Evolutionary conservation across 1,140 invertebrate species (phyloP).

Genomic region (Penaeus indicus): DNA sequence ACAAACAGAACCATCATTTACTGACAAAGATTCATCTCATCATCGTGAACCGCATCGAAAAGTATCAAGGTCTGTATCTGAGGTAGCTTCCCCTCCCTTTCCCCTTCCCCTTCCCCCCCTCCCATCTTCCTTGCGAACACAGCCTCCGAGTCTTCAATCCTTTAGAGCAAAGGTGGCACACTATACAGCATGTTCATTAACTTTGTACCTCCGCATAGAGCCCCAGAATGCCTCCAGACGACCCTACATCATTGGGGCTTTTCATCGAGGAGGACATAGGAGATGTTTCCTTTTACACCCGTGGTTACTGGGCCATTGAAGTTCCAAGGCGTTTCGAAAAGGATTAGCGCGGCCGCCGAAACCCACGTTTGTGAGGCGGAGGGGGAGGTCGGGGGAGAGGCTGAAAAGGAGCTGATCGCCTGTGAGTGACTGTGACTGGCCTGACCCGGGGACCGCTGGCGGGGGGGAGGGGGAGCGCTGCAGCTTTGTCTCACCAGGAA

Average conservation of each 20-base stretch:
- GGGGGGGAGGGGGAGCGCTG: not conserved
- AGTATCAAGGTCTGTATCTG: no score
- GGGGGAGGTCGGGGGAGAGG: not conserved
- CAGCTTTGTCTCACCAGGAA: conserved; percentile 41
- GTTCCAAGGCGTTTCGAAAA: conserved; percentile 58
- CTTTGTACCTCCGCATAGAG: conserved; percentile 57
- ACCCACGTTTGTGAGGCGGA: conserved; percentile 6
- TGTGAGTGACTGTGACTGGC: conserved; percentile 40
- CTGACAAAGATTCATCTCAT: no score
- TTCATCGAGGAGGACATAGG: conserved; percentile 55
- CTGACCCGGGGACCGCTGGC: not conserved
- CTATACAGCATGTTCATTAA: conserved; percentile 58
- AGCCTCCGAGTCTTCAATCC: conserved; percentile 45
- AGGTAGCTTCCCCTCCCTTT: not conserved
- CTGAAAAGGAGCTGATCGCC: conserved; percentile 47
- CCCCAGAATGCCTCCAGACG: conserved; percentile 58
- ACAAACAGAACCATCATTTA: no score
- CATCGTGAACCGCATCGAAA: no score
- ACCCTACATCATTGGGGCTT: conserved; percentile 57
- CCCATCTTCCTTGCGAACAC: conserved; percentile 3
- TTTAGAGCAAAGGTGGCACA: conserved; percentile 26
- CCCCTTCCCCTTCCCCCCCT: not conserved
- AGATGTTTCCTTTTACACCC: conserved; percentile 63
- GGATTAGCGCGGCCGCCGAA: conserved; percentile 50
- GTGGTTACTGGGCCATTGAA: conserved; percentile 61